Evolutionary conservation across 2,113 vertebrate species (phyloP), one percentile per base, ranked within the genome.

Genomic region (Salvelinus sp.): DNA sequence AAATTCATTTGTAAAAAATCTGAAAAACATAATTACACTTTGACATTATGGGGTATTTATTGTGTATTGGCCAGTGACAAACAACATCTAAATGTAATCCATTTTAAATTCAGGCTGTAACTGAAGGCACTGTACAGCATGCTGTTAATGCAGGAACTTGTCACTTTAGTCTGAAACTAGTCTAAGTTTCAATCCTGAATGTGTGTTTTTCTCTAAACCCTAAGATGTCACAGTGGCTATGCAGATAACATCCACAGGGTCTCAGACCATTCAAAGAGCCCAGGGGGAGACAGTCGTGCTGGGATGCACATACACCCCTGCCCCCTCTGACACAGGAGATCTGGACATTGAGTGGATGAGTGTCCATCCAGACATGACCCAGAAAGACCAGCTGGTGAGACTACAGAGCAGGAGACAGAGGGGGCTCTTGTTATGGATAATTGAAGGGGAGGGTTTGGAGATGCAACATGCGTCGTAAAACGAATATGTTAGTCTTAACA

Each of bases 301-400:
- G 79, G 94, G 91, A 0, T 98, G 96, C 82, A 96, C 94, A 22
- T 98, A 93, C 66, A 86, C 84, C 0, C 81, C 93, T 0, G 91
- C 78, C 18, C 50, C 91, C 0, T 63, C 85, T 25, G 97, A 97
- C 84, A 88, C 84, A 0, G 96, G 96, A 30, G 92, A 93, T 3
- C 91, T 92, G 58, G 90, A 96, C 82, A 94, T 96, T 6, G 97
- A 97, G 69, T 98, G 97, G 96, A 93, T 85, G 89, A 92, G 92
- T 70, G 76, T 97, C 86, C 94, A 90, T 2, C 94, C 95, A 0
- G 96, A 96, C 72, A 93, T 94, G 69, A 86, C 95, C 0, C 85
- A 91, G 66, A 94, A 94, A 2, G 95, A 96, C 86, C 28, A 25
- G 6, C 85, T 93, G 93, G 93, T 94, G 76, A 74, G 91, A 25